phyloP scores from a whole-genome alignment of 1,140 invertebrate genomes.

The Marisa cornuarietis region DNA sequence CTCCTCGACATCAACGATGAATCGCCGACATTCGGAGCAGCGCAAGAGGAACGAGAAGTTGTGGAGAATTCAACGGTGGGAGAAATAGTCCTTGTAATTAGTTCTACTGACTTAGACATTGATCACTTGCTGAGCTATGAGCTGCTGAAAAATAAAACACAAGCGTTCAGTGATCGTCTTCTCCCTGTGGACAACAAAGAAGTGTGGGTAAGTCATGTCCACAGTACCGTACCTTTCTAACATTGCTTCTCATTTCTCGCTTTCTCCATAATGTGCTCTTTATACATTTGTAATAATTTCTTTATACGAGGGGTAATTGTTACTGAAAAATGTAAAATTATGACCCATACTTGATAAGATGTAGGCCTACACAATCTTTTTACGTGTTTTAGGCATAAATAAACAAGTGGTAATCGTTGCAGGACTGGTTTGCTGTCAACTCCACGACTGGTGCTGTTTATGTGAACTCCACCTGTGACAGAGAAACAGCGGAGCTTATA shows the following conservation, averaged over 20 bases:
- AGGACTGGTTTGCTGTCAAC: slow-evolving; percentile 45
- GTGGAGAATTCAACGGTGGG: slow-evolving; percentile 4
- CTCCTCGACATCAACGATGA: slow-evolving; percentile 49
- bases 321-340: no score
- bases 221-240: no score
- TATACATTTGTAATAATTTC: no score
- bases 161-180: slow-evolving; percentile 39
- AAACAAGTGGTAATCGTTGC: neutral
- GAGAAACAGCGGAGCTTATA: slow-evolving; percentile 45
- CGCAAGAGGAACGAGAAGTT: neutral
- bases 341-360: no score
- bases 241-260: no score
- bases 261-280: no score
- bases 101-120: slow-evolving; percentile 19
- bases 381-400: no score
- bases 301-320: no score
- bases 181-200: slow-evolving; percentile 24
- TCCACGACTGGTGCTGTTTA: slow-evolving; percentile 30
- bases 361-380: no score
- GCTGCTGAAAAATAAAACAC: slow-evolving; percentile 17
- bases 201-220: slow-evolving; percentile 27
- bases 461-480: slow-evolving; percentile 35
- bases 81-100: neutral
- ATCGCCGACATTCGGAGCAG: slow-evolving; percentile 29
- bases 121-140: slow-evolving; percentile 14